These are phyloP conservation scores for Apis florea DNA, from an alignment of 1,140 invertebrate genomes.

Conservation along the genomic window DNA sequence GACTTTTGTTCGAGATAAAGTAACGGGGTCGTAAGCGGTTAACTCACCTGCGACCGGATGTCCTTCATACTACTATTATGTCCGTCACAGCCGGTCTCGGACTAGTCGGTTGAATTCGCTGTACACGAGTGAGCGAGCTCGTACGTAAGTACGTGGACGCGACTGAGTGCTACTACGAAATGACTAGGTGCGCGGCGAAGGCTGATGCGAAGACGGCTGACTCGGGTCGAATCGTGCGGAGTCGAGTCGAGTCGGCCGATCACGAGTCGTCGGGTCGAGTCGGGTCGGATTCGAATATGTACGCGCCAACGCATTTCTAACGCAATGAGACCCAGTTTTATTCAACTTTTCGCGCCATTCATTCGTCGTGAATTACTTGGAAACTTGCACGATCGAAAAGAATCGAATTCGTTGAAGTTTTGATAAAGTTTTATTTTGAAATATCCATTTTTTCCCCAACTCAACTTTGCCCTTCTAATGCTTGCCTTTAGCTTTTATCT, in stretches of 20 bases:
- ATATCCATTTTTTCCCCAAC: too few relatives aligned
- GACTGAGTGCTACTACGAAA: constrained; percentile 51
- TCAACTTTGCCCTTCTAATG: not conserved
- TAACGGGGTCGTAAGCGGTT: constrained; percentile 19
- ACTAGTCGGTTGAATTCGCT: constrained; percentile 19
- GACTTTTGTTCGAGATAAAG: constrained; percentile 26
- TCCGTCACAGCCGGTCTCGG: constrained; percentile 22
- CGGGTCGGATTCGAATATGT: not conserved
- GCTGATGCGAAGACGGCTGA: not conserved
- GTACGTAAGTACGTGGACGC: constrained; percentile 43
- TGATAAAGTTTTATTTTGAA: not conserved
- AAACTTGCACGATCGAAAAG: not conserved
- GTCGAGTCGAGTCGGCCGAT: not conserved
- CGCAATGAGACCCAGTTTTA: not conserved
- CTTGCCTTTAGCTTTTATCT: not conserved
- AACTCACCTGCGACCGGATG: constrained; percentile 66
- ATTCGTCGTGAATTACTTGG: not conserved
- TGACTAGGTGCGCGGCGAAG: constrained; percentile 52
- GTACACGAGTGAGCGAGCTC: constrained; percentile 6
- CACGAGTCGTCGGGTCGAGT: not conserved
- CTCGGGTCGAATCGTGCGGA: constrained; percentile 11
- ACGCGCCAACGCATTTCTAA: not conserved
- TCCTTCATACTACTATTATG: constrained; percentile 63
- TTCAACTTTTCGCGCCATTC: not conserved
- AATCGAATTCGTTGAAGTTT: not conserved